These are phyloP conservation scores for Cygnus atratus DNA, from an alignment of 2,113 vertebrate genomes.

Conservation along the genomic window DNA sequence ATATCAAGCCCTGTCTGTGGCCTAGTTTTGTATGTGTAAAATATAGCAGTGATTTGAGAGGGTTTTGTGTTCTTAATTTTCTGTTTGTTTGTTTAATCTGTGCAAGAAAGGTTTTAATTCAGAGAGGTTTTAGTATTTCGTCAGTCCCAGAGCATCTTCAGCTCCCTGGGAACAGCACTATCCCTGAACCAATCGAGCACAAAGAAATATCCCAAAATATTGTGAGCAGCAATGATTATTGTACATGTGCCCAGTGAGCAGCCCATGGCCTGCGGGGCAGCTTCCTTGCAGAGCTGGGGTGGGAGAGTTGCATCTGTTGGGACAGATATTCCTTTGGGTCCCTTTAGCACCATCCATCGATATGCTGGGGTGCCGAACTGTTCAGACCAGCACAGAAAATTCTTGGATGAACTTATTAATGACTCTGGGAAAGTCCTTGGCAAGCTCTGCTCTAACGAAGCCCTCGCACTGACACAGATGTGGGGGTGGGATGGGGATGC, in stretches of 20 bases:
- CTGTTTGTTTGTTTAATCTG: neutral
- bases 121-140: neutral
- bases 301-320: fast-evolving
- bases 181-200: neutral
- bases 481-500: fast-evolving
- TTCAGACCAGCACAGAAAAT: fast-evolving
- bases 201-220: neutral
- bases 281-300: neutral
- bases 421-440: neutral
- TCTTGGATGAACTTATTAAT: neutral
- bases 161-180: neutral
- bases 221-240: neutral
- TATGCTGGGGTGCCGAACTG: neutral
- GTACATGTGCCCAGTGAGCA: neutral
- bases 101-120: neutral
- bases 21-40: neutral
- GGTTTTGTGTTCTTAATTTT: neutral
- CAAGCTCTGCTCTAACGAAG: neutral
- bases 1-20: neutral
- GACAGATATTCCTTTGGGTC: neutral
- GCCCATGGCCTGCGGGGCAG: neutral
- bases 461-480: too few relatives aligned
- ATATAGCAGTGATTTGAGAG: neutral
- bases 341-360: fast-evolving
- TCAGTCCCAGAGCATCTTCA: neutral